A percentile compares a stretch with the other conserved stretches of the same genome.
Conservation (phyloP, 2,888 invertebrate species). For the Steromphala cineraria region DNA sequence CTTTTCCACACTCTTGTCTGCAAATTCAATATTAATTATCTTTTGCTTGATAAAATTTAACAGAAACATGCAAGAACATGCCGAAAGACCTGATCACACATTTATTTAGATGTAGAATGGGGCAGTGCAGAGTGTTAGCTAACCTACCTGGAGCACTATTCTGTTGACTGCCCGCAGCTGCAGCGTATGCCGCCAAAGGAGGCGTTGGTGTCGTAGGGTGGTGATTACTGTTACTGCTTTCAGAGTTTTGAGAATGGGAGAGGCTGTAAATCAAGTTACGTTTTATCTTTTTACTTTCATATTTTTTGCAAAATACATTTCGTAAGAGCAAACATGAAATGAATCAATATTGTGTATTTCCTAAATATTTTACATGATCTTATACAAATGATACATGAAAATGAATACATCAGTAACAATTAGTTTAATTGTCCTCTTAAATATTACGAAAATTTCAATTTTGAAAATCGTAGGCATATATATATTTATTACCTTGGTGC, state of each 20-base stretch:
- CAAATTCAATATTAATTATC: too few relatives aligned
- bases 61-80: too few relatives aligned
- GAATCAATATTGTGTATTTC: too few relatives aligned
- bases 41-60: too few relatives aligned
- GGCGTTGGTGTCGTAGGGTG: constrained; percentile 74
- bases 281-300: too few relatives aligned
- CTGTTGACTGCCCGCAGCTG: constrained; percentile 54
- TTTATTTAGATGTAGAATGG: not conserved
- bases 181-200: constrained; percentile 57
- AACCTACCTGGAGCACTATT: constrained; percentile 58
- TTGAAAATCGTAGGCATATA: not conserved
- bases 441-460: not conserved
- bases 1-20: too few relatives aligned
- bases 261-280: constrained; percentile 47
- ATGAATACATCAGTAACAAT: not conserved
- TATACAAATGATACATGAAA: not conserved
- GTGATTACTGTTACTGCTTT: constrained; percentile 68
- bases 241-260: constrained; percentile 42
- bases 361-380: too few relatives aligned
- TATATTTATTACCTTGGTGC: constrained; percentile 38
- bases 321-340: too few relatives aligned
- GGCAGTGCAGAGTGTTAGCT: not conserved
- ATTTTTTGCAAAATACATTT: too few relatives aligned
- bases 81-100: too few relatives aligned
- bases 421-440: not conserved